Evolutionary conservation across 2,888 invertebrate species (phyloP), one percentile per base, ranked within the genome.

Genomic region (Prenolepis imparis): DNA sequence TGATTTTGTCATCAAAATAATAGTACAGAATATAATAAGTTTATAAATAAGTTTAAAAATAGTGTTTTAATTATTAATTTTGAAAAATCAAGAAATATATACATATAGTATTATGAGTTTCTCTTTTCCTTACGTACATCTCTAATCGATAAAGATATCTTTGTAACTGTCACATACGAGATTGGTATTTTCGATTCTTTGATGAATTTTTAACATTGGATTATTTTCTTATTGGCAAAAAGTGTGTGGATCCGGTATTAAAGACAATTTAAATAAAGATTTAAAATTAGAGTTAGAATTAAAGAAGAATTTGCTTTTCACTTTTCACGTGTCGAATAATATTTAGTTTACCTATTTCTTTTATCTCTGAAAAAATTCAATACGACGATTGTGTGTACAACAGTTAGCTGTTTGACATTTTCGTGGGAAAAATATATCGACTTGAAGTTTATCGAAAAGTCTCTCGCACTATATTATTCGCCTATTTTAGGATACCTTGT

Each of bases 61-160:
- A 15, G 59, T 24, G 18, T 24, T 61, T 28, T 18, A 9, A 15
- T 32, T 28, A 11, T 28, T 28, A 28, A 28, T 1, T 39, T 5
- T 8, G 5, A 15, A 4, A 41, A 41, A 5, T 36, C 12, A 39
- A 36, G 0, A 41, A 41, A 21, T 1, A 12, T 12, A n/a, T n/a
- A n/a, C n/a, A n/a, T 32, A 5, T 28, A 24, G 24, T 24, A 44
- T 28, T 1, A 11, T 21, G 15, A 36, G 15, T 44, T 44, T n/a
- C n/a, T 67, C 44, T 9, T 15, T 44, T 48, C 44, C 12, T 67
- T 67, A 28, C 11, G 28, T 28, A 28, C 28, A 28, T 48, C 6
- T 48, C 6, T 70, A 70, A 52, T 70, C n/a, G 21, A 70, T 52
- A 52, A 8, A 70, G 32, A 4, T 57, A 55, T 36, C n/a, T 72